Evolutionary conservation across 2,888 invertebrate genomes (phyloP).

Genomic region (Acronicta leporina): DNA sequence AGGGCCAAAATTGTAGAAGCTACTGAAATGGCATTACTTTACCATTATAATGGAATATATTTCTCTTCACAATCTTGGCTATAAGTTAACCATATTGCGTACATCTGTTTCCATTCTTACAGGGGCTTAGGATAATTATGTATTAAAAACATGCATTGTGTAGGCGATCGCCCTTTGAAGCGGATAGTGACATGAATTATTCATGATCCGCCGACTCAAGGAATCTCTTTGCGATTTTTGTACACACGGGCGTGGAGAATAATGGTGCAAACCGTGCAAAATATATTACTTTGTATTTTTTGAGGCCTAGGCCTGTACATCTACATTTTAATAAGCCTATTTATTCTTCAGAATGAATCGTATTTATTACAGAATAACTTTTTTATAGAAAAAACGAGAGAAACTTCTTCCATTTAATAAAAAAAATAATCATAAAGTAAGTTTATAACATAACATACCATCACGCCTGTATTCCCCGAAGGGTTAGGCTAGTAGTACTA

Average conservation of each 20-base stretch:
- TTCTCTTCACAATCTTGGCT: background rate
- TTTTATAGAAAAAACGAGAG: too few relatives aligned
- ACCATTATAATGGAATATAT: background rate
- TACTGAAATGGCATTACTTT: background rate
- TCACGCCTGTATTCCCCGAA: too few relatives aligned
- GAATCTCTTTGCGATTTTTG: slow-evolving; percentile 51
- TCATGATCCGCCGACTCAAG: slow-evolving; percentile 47
- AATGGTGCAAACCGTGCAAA: slow-evolving; percentile 9
- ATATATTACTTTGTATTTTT: background rate
- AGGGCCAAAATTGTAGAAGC: too few relatives aligned
- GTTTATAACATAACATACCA: too few relatives aligned
- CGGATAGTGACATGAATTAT: slow-evolving; percentile 52
- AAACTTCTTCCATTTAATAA: too few relatives aligned
- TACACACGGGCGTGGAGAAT: slow-evolving; percentile 19
- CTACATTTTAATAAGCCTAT: background rate
- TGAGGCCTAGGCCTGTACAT: background rate
- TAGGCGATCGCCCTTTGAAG: slow-evolving; percentile 50
- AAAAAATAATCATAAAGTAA: too few relatives aligned
- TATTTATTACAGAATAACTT: too few relatives aligned
- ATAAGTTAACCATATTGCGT: slow-evolving; percentile 35
- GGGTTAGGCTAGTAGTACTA: too few relatives aligned
- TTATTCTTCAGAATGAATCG: background rate
- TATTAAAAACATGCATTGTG: slow-evolving; percentile 54
- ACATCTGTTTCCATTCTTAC: slow-evolving; percentile 21
- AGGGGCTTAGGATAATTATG: slow-evolving; percentile 46